These are phyloP conservation scores for Drosophila seguyi DNA, from an alignment of 1,140 invertebrate species.

Conservation along the genomic window DNA sequence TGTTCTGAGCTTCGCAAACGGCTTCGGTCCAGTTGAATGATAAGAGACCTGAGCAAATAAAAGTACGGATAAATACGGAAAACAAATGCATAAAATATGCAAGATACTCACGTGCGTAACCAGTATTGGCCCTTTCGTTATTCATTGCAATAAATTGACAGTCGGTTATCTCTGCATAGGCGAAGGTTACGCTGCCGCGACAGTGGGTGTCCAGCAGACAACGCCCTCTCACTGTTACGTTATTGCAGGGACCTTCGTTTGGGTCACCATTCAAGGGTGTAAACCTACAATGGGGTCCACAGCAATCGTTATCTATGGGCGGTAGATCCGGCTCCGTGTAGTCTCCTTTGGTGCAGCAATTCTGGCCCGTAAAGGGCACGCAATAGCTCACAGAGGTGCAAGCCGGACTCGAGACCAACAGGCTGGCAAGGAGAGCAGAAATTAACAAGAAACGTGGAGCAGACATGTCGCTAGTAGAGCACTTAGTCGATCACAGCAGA, in stretches of 20 bases:
- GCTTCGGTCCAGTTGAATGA: neutral
- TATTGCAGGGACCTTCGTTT: neutral
- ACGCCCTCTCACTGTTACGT: too few relatives aligned
- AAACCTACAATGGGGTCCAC: slow-evolving; percentile 21
- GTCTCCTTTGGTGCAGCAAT: neutral
- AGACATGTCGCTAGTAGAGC: slow-evolving; percentile 2
- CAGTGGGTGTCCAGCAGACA: slow-evolving; percentile 40
- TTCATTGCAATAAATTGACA: neutral
- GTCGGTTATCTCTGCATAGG: neutral
- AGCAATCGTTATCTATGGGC: slow-evolving; percentile 31
- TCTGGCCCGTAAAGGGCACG: slow-evolving; percentile 1
- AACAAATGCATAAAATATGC: too few relatives aligned
- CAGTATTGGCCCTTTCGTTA: neutral
- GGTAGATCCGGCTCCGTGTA: slow-evolving; percentile 21
- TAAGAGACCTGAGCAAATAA: slow-evolving; percentile 2
- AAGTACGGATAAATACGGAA: neutral
- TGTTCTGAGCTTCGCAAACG: slow-evolving; percentile 3
- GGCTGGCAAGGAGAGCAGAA: neutral
- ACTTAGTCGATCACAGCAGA: neutral
- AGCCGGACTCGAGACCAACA: neutral
- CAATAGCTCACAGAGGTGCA: neutral
- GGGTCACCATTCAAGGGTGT: neutral
- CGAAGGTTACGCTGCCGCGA: neutral
- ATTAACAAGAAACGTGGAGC: neutral
- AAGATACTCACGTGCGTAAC: slow-evolving; percentile 1